Conservation (phyloP, 2,113 vertebrate species). For the Lonchura striata region DNA sequence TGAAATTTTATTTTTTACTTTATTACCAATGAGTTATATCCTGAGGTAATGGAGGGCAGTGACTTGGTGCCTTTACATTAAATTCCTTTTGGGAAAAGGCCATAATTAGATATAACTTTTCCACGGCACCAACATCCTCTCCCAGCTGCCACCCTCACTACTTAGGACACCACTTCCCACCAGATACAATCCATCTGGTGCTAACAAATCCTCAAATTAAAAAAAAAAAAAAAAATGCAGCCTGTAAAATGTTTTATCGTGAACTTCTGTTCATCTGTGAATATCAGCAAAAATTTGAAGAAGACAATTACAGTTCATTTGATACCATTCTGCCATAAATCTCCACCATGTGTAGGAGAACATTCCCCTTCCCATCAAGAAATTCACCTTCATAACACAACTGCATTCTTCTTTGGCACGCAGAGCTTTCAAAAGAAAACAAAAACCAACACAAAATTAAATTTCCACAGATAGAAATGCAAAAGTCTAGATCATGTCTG, state of each 20-base stretch:
- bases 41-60: background rate
- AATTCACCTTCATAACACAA: background rate
- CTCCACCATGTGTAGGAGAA: rapidly evolving
- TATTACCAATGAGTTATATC: background rate
- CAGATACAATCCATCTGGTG: background rate
- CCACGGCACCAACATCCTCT: background rate
- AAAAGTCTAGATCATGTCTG: background rate
- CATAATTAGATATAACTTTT: background rate
- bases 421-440: background rate
- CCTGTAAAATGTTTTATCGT: background rate
- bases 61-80: background rate
- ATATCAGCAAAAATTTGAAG: background rate
- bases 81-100: background rate
- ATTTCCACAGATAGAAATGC: background rate
- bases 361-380: background rate
- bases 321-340: background rate
- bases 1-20: background rate
- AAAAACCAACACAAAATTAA: background rate
- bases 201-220: background rate
- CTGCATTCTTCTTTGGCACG: background rate
- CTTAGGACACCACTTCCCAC: background rate
- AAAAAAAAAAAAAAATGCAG: background rate
- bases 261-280: background rate
- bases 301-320: background rate
- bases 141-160: background rate